phyloP scores from a whole-genome alignment of 1,140 invertebrate genomes.

The Diachasmimorpha longicaudata region DNA sequence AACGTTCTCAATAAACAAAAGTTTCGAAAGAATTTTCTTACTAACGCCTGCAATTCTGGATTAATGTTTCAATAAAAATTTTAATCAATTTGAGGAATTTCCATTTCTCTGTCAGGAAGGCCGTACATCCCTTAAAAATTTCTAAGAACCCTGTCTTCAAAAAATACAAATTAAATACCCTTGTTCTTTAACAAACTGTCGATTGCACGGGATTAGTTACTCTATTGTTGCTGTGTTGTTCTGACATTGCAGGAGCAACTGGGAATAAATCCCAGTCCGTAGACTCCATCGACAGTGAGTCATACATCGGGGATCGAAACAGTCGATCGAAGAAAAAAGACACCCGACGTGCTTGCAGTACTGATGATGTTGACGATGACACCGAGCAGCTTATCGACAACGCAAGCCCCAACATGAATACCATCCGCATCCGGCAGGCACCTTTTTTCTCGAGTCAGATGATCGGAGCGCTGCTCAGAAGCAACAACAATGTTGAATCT shows the following conservation, averaged over 20 bases:
- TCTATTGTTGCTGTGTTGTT: not conserved
- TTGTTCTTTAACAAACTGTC: no score
- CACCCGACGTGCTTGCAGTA: constrained; percentile 57
- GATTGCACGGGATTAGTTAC: not conserved
- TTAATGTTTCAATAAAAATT: no score
- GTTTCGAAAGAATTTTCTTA: no score
- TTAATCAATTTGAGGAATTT: no score
- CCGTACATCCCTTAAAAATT: no score
- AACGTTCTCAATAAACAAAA: no score
- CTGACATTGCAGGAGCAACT: constrained; percentile 62
- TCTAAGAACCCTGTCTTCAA: no score
- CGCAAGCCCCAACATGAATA: constrained; percentile 55
- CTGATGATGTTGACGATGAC: constrained; percentile 59
- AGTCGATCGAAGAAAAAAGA: constrained; percentile 79
- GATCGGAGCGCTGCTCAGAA: constrained; percentile 56
- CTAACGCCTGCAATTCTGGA: no score
- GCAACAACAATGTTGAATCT: constrained; percentile 52
- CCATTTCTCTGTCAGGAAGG: no score
- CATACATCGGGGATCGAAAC: constrained; percentile 64
- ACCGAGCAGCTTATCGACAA: constrained; percentile 77
- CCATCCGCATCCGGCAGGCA: constrained; percentile 58
- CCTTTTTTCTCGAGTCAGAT: constrained; percentile 51
- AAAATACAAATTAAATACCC: no score
- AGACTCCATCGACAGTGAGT: constrained; percentile 72
- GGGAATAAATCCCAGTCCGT: constrained; percentile 74